Evolutionary conservation across 1,140 invertebrate genomes (phyloP).

Genomic region (Euura lappo): DNA sequence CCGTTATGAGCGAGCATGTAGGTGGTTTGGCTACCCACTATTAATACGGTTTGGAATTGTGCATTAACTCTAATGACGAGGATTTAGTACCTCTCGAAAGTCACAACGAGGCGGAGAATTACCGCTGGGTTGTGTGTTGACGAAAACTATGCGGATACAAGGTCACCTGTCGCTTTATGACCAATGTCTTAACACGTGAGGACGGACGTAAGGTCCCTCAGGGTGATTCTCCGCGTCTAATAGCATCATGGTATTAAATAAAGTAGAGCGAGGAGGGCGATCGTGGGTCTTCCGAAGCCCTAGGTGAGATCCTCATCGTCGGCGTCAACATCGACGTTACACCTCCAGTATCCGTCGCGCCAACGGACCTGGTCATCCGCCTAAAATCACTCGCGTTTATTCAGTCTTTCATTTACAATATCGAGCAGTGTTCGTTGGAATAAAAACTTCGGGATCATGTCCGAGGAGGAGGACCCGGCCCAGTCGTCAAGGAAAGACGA

Average conservation of each 20-base stretch:
- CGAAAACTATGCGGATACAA: background rate
- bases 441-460: background rate
- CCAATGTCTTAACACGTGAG: background rate
- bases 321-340: background rate
- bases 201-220: background rate
- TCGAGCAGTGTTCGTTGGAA: too few species aligned
- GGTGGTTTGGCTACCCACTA: too few species aligned
- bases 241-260: background rate
- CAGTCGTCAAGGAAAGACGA: background rate
- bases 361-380: constrained; percentile 6
- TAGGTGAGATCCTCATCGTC: background rate
- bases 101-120: too few species aligned
- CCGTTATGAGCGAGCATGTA: too few species aligned
- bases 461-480: background rate
- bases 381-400: too few species aligned
- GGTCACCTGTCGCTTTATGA: background rate
- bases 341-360: background rate
- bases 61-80: too few species aligned
- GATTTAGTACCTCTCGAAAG: too few species aligned
- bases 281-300: background rate
- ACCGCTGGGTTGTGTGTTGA: too few species aligned
- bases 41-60: too few species aligned
- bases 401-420: too few species aligned
- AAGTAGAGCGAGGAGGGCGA: background rate
- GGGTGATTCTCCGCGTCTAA: background rate